Conservation (phyloP, 2,888 invertebrate species). For the Meiosimyza decipiens region DNA sequence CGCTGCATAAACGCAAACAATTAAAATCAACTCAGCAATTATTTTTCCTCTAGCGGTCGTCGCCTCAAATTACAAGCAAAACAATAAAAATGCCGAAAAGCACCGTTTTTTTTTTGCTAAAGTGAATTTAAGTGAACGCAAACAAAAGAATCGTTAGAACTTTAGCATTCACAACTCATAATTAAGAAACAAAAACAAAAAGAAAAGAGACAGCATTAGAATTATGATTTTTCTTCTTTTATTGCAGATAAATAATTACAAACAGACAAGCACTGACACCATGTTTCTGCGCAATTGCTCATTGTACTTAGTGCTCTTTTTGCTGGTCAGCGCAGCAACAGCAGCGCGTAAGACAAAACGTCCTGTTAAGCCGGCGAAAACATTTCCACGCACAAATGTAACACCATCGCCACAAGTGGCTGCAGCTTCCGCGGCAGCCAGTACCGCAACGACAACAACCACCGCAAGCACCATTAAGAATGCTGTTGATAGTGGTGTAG, state of each 20-base stretch:
- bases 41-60: background rate
- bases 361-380: slow-evolving; percentile 64
- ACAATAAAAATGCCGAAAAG: background rate
- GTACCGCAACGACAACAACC: slow-evolving; percentile 32
- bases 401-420: slow-evolving; percentile 57
- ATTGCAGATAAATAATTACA: slow-evolving; percentile 10
- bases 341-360: slow-evolving; percentile 64
- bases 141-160: background rate
- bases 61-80: background rate
- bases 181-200: background rate
- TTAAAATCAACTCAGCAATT: slow-evolving; percentile 26
- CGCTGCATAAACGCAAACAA: slow-evolving; percentile 17
- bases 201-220: background rate
- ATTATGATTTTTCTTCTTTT: background rate
- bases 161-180: background rate
- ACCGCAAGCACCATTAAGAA: slow-evolving; percentile 34
- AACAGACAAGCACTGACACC: slow-evolving; percentile 38
- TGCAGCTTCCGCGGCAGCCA: slow-evolving; percentile 32
- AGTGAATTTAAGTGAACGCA: background rate
- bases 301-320: slow-evolving; percentile 58
- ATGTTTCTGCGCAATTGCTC: slow-evolving; percentile 64
- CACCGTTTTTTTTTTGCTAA: background rate
- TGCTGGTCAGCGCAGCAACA: slow-evolving; percentile 60
- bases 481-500: slow-evolving; percentile 45
- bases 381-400: slow-evolving; percentile 64